Evolutionary conservation across 2,113 vertebrate genomes (phyloP).

Genomic region (Lepisosteus oculatus): DNA sequence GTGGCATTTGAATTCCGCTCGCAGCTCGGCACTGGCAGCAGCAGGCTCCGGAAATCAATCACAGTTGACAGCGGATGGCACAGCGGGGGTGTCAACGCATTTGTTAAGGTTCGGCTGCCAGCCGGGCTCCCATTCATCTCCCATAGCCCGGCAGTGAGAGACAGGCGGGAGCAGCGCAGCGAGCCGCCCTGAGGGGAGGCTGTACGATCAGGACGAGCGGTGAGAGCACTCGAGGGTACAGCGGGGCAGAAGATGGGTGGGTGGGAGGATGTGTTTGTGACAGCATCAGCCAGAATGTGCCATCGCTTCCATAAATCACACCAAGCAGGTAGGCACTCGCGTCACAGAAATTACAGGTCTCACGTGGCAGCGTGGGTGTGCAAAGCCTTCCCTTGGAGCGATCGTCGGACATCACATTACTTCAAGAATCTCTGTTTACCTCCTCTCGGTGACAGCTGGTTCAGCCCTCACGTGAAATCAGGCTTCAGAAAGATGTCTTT

Average conservation of each 20-base stretch:
- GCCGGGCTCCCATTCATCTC: slow-evolving; percentile 53
- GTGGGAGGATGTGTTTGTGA: slow-evolving; percentile 11
- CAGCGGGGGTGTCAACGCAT: slow-evolving; percentile 61
- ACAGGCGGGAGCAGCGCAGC: not conserved
- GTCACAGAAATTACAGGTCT: slow-evolving; percentile 43
- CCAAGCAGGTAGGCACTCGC: slow-evolving; percentile 19
- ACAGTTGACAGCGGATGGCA: slow-evolving; percentile 56
- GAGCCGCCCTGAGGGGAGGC: slow-evolving; percentile 39
- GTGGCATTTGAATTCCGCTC: slow-evolving; percentile 52
- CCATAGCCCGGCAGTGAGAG: slow-evolving; percentile 24
- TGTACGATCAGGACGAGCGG: slow-evolving; percentile 9
- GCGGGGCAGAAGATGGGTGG: slow-evolving; percentile 18
- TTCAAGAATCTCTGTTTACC: slow-evolving; percentile 70
- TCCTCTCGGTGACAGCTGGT: slow-evolving; percentile 51
- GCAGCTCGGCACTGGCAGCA: slow-evolving; percentile 67
- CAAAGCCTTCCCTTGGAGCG: slow-evolving; percentile 66
- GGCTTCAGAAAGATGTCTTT: too few species aligned
- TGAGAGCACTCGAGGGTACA: slow-evolving; percentile 33
- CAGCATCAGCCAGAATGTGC: not conserved
- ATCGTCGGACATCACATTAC: slow-evolving; percentile 66
- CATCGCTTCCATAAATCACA: slow-evolving; percentile 44
- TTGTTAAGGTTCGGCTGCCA: slow-evolving; percentile 58
- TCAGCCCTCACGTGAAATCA: slow-evolving; percentile 13
- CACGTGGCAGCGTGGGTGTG: slow-evolving; percentile 53
- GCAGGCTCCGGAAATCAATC: slow-evolving; percentile 65